Evolutionary conservation across 2,797 vertebrate genomes (phyloP), one percentile per base, ranked within the genome.

Genomic region (Hirundo rustica): DNA sequence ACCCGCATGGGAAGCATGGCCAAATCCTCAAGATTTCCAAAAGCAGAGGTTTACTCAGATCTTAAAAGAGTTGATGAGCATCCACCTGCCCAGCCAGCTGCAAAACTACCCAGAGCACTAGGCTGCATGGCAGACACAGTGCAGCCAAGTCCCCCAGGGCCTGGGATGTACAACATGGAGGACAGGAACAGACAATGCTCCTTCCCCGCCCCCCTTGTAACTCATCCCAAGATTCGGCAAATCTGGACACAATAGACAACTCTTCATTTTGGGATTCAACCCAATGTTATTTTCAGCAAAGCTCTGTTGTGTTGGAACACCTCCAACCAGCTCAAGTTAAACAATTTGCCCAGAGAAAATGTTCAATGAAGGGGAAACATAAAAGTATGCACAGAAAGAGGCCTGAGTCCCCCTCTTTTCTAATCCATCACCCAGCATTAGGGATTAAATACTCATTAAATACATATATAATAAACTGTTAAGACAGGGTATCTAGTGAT

Each of bases 361-460:
- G 93, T 71, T 95, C 80, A 87, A 4, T 89, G 89, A 96, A 96
- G 80, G 66, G 89, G 82, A 96, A 96, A 95, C 47, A 76, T 61
- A 79, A 64, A 96, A 93, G 90, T 82, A 96, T 61, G 83, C 58
- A 78, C 38, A 90, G 93, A 95, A 88, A 95, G 92, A 82, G 80
- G 90, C 88, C 80, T 30, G 45, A 85, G 47, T 77, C 21, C 23
- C 70, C 36, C 83, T 89, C 80, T 92, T 82, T 95, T 92, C 95
- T 96, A 95, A 95, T 90, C 88, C 90, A 85, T 86, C 88, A 79
- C 71, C 70, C 50, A 89, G 88, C 74, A 87, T 94, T 95, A 97
- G 88, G 72, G 92, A 94, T 92, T 95, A 95, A 92, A 93, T 77
- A 88, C 77, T 94, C 81, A 83, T 93, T 95, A 82, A 89, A 94